Evolutionary conservation across 2,113 vertebrate genomes (phyloP).

Genomic region (Sceloporus undulatus): DNA sequence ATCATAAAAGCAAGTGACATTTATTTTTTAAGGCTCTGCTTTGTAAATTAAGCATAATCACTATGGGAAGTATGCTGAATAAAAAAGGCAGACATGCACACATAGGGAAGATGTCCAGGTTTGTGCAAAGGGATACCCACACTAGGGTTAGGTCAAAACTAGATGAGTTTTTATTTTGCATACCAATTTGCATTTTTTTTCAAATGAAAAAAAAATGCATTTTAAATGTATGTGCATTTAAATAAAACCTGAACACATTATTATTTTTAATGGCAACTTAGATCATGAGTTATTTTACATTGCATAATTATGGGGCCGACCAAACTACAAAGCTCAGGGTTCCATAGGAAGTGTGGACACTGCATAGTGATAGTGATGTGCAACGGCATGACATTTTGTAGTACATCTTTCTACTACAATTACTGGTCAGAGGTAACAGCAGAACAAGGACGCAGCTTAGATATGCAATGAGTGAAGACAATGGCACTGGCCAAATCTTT

Average conservation of each 20-base stretch:
- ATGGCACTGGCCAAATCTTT: neutral
- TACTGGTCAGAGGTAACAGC: no score
- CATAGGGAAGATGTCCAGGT: neutral
- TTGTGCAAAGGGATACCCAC: neutral
- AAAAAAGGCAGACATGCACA: neutral
- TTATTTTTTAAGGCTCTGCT: slow-evolving; percentile 53
- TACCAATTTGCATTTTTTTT: neutral
- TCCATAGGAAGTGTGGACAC: neutral
- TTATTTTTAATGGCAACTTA: neutral
- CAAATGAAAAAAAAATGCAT: no score
- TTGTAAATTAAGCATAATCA: slow-evolving; percentile 53
- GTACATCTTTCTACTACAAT: no score
- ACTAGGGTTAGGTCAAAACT: neutral
- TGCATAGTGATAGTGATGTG: neutral
- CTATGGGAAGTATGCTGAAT: slow-evolving; percentile 22
- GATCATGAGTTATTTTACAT: neutral
- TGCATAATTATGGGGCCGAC: neutral
- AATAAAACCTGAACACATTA: no score
- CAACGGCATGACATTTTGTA: no score
- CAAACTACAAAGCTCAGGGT: neutral
- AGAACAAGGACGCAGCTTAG: no score
- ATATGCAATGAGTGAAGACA: neutral
- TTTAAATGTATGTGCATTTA: no score
- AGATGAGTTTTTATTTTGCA: neutral
- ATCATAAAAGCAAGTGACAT: slow-evolving; percentile 67